phyloP scores from a whole-genome alignment of 2,113 vertebrate species.

The Corapipo altera region DNA sequence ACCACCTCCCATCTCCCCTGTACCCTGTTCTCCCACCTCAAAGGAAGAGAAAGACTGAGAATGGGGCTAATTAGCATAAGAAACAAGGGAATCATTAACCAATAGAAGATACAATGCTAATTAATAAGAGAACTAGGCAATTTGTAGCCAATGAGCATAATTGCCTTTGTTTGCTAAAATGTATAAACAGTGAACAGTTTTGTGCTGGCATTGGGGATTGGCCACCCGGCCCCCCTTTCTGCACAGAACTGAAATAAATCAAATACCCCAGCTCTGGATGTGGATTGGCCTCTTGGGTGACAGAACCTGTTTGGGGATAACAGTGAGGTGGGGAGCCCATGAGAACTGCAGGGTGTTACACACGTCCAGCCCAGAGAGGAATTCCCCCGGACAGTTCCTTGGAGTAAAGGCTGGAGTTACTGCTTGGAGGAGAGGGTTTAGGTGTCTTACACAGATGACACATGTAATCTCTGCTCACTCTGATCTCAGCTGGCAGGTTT shows the following conservation, averaged over 20 bases:
- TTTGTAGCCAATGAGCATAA: not conserved
- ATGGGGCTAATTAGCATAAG: not conserved
- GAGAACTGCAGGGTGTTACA: rapidly evolving
- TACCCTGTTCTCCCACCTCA: not conserved
- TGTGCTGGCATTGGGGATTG: not conserved
- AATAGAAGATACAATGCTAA: not conserved
- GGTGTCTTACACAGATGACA: not conserved
- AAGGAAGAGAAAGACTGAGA: not conserved
- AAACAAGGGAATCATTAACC: not conserved
- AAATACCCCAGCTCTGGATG: not conserved
- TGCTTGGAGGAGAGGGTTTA: not conserved
- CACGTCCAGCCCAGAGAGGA: not conserved
- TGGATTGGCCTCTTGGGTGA: not conserved
- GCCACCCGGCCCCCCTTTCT: not conserved
- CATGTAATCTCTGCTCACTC: not conserved
- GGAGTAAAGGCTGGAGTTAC: not conserved
- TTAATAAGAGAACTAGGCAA: not conserved
- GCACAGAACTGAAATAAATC: not conserved
- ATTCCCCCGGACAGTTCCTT: not conserved
- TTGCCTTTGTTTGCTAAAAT: not conserved
- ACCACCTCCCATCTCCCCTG: not conserved
- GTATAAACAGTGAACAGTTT: not conserved
- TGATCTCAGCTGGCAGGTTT: not conserved
- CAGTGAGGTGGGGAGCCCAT: not conserved
- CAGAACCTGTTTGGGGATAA: not conserved